Evolutionary conservation across 2,797 vertebrate genomes (phyloP), one percentile per base, ranked within the genome.

Genomic region (Diceros bicornis): DNA sequence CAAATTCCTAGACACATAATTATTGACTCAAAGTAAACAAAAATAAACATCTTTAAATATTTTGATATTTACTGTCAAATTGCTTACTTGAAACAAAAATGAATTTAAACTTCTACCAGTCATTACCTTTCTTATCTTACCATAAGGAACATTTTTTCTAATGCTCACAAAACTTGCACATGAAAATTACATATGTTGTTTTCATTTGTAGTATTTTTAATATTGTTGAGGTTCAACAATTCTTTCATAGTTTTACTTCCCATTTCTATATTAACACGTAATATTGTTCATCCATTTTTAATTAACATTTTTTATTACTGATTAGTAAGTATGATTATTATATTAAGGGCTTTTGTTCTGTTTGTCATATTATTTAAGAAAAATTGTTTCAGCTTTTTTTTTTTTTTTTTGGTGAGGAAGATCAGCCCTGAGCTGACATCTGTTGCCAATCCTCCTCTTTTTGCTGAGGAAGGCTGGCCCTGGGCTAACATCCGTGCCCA

Each of bases 1-100:
- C 18, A 92, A 72, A 90, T 59, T 64, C 27, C 41, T 93, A 83
- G 55, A 69, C 75, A 57, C 37, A 32, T 5, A 97, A 95, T n/a
- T 83, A 20, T 50, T 50, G 41, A 50, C 27, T 47, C 37, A 57
- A 95, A 95, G 8, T 61, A 92, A 91, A 59, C 62, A 44, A 69
- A 81, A 71, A 59, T 47, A 91, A 77, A 97, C 57, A 32, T 82
- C 81, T 32, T 55, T 0, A 27, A 90, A 87, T 83, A 88, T 71
- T 93, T 91, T 25, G 2, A 52, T 84, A 64, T 79, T 83, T 81
- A 57, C 23, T 61, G 23, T 90, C 79, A 78, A 81, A 77, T 29
- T 52, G 44, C 12, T 37, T 71, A 10, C 59, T 66, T 52, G 34
- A 52, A 61, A 1, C 17, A 29, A 94, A 41, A 77, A 57, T 32